A percentile compares a stretch with the other conserved stretches of the same genome.
Evolutionary conservation across 92 coral and sea anemone species (phyloP).

Genomic region (Phenganax marumi): DNA sequence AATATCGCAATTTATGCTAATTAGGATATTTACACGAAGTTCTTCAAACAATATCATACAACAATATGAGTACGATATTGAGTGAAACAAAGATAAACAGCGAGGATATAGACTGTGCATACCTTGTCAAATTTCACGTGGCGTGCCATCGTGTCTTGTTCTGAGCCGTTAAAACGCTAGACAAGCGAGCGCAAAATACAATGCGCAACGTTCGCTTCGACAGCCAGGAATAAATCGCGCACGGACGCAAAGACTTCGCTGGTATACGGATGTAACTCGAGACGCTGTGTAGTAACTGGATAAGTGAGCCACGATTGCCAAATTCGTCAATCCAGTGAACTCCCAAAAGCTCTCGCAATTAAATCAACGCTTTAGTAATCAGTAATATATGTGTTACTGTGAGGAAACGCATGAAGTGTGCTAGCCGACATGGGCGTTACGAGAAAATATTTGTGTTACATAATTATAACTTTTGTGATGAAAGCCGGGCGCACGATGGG

Average conservation of each 20-base stretch:
- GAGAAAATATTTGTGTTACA: not conserved
- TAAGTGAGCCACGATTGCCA: not conserved
- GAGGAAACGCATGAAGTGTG: not conserved
- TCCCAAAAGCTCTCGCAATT: not conserved
- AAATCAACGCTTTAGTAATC: not conserved
- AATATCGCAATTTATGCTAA: not conserved
- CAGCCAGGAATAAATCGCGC: constrained; percentile 27
- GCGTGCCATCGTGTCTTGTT: constrained; percentile 17
- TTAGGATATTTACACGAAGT: constrained; percentile 3
- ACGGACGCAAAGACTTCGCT: not conserved
- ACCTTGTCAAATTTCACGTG: constrained; percentile 36
- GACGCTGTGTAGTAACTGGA: constrained; percentile 32
- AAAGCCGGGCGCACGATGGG: not conserved
- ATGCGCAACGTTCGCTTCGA: constrained; percentile 17
- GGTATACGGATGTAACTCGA: constrained; percentile 35
- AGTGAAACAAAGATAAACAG: not conserved
- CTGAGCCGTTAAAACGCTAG: not conserved
- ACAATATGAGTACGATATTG: not conserved
- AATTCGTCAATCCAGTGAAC: constrained; percentile 18
- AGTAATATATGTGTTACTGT: not conserved
- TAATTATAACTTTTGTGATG: constrained; percentile 25
- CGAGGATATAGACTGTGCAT: not conserved
- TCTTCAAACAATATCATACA: not conserved
- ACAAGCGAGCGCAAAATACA: constrained; percentile 8
- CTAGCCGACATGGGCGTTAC: constrained; percentile 17